These are phyloP conservation scores for Columba janthina DNA, from an alignment of 2,113 vertebrate genomes.

Conservation along the genomic window DNA sequence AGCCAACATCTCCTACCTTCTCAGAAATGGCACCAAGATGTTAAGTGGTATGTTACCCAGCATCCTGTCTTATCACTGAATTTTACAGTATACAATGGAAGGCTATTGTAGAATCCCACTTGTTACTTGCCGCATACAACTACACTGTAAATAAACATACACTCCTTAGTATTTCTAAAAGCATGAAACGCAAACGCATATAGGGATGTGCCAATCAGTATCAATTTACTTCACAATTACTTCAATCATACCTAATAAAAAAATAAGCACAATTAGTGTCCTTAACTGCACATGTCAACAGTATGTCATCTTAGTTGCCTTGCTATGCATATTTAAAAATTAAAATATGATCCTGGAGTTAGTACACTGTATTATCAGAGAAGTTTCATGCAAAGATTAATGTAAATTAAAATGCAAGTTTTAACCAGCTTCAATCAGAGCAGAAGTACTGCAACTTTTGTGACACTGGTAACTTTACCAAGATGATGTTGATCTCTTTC, in stretches of 20 bases:
- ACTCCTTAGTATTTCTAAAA: background rate
- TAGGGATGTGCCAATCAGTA: background rate
- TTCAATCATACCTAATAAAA: background rate
- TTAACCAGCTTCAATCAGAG: background rate
- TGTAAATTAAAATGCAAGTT: background rate
- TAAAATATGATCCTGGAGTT: background rate
- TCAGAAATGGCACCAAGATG: background rate
- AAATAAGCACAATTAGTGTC: background rate
- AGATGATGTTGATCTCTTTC: slow-evolving; percentile 94
- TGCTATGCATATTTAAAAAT: background rate
- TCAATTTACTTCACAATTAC: background rate
- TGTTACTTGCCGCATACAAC: background rate
- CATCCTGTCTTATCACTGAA: background rate
- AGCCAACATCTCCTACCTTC: background rate
- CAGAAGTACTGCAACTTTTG: background rate
- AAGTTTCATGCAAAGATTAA: background rate
- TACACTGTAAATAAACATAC: background rate
- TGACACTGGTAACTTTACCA: slow-evolving; percentile 70
- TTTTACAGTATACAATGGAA: background rate
- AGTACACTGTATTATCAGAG: background rate
- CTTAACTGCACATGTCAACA: background rate
- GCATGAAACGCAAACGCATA: background rate
- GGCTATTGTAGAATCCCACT: background rate
- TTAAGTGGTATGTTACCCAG: background rate
- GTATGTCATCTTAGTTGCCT: background rate